These are phyloP conservation scores for Chionoecetes opilio DNA, from an alignment of 1,140 invertebrate genomes.

Conservation along the genomic window DNA sequence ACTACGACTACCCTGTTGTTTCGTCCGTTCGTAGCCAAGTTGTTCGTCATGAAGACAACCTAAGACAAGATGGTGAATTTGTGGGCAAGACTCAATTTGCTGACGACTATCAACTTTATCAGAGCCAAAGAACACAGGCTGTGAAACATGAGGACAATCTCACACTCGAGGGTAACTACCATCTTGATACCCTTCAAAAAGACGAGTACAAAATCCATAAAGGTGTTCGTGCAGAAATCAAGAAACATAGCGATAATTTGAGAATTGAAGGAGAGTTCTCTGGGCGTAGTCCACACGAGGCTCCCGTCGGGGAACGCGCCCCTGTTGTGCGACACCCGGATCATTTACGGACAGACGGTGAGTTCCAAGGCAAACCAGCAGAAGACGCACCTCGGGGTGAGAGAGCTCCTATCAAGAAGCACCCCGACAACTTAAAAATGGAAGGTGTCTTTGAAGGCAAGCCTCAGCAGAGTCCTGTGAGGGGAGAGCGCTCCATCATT, in stretches of 20 bases:
- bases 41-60: conserved; percentile 85
- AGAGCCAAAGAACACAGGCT: conserved; percentile 67
- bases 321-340: conserved; percentile 82
- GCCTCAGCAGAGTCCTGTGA: not conserved
- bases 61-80: conserved; percentile 86
- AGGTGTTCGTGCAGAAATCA: conserved; percentile 57
- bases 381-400: conserved; percentile 82
- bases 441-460: conserved; percentile 50
- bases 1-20: conserved; percentile 33
- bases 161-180: conserved; percentile 87
- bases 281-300: conserved; percentile 48
- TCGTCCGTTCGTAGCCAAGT: conserved; percentile 69
- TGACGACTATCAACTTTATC: conserved; percentile 72
- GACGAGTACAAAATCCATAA: conserved; percentile 78
- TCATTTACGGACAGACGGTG: conserved; percentile 71
- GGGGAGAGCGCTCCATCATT: not conserved
- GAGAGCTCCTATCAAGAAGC: conserved; percentile 83
- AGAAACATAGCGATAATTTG: conserved; percentile 58
- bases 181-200: conserved; percentile 83
- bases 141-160: conserved; percentile 85
- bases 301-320: conserved; percentile 83
- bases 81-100: conserved; percentile 62
- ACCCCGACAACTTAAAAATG: conserved; percentile 81
- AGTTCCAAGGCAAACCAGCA: not conserved
- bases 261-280: conserved; percentile 89